These are phyloP conservation scores for Agrotis clavis DNA, from an alignment of 2,888 invertebrate genomes.

Conservation along the genomic window DNA sequence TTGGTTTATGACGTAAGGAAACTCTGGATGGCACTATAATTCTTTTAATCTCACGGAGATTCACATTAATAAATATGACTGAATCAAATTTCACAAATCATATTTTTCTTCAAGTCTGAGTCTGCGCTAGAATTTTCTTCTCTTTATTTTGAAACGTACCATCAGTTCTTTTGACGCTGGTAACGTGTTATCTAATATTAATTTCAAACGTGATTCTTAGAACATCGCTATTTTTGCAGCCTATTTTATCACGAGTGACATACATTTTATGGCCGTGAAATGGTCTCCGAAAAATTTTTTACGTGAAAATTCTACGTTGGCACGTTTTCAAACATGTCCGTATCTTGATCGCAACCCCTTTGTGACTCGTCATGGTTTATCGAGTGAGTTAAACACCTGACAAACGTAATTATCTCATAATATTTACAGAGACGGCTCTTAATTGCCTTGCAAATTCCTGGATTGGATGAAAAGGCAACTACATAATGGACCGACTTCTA, in stretches of 20 bases:
- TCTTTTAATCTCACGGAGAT: background rate
- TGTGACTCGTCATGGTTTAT: slow-evolving; percentile 66
- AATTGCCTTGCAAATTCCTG: slow-evolving; percentile 38
- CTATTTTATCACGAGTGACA: slow-evolving; percentile 76
- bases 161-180: slow-evolving; percentile 56
- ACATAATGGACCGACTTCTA: background rate
- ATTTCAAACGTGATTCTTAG: slow-evolving; percentile 66
- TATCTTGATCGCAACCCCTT: slow-evolving; percentile 74
- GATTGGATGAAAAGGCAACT: slow-evolving; percentile 26
- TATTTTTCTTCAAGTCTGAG: slow-evolving; percentile 42
- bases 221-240: slow-evolving; percentile 77
- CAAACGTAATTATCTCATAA: slow-evolving; percentile 52
- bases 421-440: slow-evolving; percentile 54
- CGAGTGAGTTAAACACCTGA: slow-evolving; percentile 66
- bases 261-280: slow-evolving; percentile 83
- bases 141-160: slow-evolving; percentile 51
- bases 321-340: slow-evolving; percentile 82
- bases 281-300: slow-evolving; percentile 78
- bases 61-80: background rate
- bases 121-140: slow-evolving; percentile 17
- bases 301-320: slow-evolving; percentile 79
- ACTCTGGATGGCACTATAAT: background rate
- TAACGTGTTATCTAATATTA: slow-evolving; percentile 59
- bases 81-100: slow-evolving; percentile 9
- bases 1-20: slow-evolving; percentile 10